Evolutionary conservation across 2,888 invertebrate species (phyloP), one percentile per base, ranked within the genome.

Genomic region (Melanophora roralis): DNA sequence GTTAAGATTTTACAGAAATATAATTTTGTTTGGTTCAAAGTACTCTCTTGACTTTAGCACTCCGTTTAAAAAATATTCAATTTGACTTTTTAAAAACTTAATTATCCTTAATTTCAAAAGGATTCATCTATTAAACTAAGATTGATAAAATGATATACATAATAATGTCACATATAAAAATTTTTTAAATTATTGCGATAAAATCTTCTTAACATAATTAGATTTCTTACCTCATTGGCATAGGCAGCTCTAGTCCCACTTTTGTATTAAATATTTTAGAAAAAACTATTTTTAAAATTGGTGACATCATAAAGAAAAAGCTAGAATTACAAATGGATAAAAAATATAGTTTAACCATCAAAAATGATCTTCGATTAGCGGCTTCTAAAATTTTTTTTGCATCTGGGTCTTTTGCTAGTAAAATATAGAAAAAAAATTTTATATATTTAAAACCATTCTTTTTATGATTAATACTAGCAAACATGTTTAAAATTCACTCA

Each of bases 221-320:
- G 34, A n/a, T 68, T 40, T 14, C 82, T 71, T 57, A 88, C 88
- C 84, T 87, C 87, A 88, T 85, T 7, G 86, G 85, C 87, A 88
- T 88, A 9, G 88, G 88, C 23, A 86, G 49, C 40, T 87, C 88
- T 19, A 82, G 57, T 0, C 78, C 40, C 16, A 84, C 72, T 1
- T 38, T 21, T 2, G 83, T 71, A 2, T 83, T 71, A 0, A 65
- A 71, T 53, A 84, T 74, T 11, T 74, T 74, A 7, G 82, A 82
- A 80, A 81, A 81, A 2, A 84, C 69, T 5, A 85, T 84, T 65
- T 83, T 85, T 2, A 85, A 11, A 47, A 88, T 80, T 3, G 88
- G 88, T 32, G 74, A 82, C 38, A 85, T 65, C 85, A 86, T 85
- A 27, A 88, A 88, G 34, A 88, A 88, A 8, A 85, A 14, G 0